These are phyloP conservation scores for Boulengeromyrus knoepffleri DNA, from an alignment of 2,113 vertebrate genomes.

Conservation along the genomic window DNA sequence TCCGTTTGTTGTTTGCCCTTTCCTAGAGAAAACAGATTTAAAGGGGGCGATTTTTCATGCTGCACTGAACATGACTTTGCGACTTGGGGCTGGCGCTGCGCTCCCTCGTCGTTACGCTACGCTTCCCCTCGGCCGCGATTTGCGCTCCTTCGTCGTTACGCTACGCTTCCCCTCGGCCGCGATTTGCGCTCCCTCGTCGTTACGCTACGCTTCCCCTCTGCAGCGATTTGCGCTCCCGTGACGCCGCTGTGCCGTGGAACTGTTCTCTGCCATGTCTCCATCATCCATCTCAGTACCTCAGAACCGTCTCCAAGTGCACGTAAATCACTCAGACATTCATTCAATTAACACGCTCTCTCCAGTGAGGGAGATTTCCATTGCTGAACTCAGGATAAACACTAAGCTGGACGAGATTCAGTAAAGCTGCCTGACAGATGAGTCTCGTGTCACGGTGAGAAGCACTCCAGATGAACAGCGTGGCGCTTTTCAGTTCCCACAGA, in stretches of 20 bases:
- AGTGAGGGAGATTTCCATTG: neutral
- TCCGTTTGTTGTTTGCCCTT: neutral
- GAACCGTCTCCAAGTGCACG: constrained; percentile 9
- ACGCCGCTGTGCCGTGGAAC: neutral
- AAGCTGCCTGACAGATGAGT: neutral
- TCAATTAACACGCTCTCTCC: neutral
- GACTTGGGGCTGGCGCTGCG: neutral
- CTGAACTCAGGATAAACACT: constrained; percentile 1
- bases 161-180: too few relatives aligned
- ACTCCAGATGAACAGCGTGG: neutral
- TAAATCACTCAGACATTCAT: constrained; percentile 1
- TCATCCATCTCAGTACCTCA: constrained; percentile 15
- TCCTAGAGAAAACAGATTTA: neutral
- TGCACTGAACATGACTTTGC: neutral
- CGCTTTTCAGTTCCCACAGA: constrained; percentile 27
- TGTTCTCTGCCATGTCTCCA: neutral
- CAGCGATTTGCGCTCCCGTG: neutral
- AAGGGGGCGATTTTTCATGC: neutral
- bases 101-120: neutral
- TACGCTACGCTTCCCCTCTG: neutral
- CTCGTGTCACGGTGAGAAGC: neutral
- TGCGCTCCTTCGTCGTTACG: neutral
- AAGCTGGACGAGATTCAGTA: neutral
- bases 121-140: neutral
- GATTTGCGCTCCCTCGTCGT: neutral